Evolutionary conservation across 2,888 invertebrate genomes (phyloP), one percentile per base, ranked within the genome.

Genomic region (Drosophila borealis): DNA sequence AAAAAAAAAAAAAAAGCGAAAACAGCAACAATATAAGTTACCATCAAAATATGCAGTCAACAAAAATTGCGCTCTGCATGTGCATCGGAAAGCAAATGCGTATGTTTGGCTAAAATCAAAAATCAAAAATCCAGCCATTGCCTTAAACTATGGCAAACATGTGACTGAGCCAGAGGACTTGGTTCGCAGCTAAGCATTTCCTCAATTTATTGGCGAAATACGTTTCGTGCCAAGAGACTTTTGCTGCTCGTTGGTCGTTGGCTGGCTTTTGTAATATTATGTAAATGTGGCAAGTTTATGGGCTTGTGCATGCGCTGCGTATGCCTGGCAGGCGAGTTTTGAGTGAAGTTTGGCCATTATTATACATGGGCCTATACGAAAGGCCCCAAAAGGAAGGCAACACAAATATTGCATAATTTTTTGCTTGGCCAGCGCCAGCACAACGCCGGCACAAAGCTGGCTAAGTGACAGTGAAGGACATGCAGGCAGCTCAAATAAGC

Each of bases 161-260:
- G 60, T 60, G 56, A 36, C 55, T 45, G 44, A 29, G 36, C 17
- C 25, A 60, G 46, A 13, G 56, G 36, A 45, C 19, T 57, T 36
- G 36, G 39, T 17, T 66, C 51, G 55, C 17, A 64, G 60, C 66
- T 74, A 71, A 87, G 53, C 68, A 83, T 87, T 81, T 76, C 66
- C 85, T 76, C 79, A 82, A 83, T 88, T 88, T 88, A 88, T 88
- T 88, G 82, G 77, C 62, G 69, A 88, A 83, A 85, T 85, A 88
- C 77, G 83, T 74, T 88, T 62, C 42, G 69, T 82, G 83, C 80
- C 86, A 77, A 75, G 75, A 80, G 77, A 72, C 46, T 73, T 68
- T 77, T 80, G 53, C 67, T 56, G 61, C 37, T 49, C 67, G 73
- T 51, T 69, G 42, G 13, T 41, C 54, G 45, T 56, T 72, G 56